Percentiles rank a stretch among this genome's conserved stretches.
Conservation (phyloP, 92 coral and sea anemone genomes). For the Blastomussa wellsi region DNA sequence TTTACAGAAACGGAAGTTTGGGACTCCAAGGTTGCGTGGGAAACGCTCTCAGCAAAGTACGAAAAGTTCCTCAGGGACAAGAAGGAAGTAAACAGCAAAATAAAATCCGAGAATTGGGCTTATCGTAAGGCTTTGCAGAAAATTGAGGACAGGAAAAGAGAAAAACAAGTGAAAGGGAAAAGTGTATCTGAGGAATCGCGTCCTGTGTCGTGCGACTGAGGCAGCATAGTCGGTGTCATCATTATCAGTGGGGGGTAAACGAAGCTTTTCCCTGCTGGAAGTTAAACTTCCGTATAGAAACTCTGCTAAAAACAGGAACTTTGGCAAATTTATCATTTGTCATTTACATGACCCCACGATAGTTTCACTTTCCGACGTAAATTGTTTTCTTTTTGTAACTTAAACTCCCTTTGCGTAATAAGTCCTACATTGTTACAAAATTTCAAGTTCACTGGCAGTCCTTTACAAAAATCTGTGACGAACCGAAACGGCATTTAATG, state of each 20-base stretch:
- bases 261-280: background rate
- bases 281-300: background rate
- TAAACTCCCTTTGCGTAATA: background rate
- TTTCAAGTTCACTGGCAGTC: background rate
- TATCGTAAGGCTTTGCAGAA: background rate
- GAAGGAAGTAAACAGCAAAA: constrained; percentile 28
- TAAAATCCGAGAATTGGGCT: constrained; percentile 34
- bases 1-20: constrained; percentile 17
- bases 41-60: constrained; percentile 11
- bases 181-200: background rate
- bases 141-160: background rate
- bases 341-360: background rate
- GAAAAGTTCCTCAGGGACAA: constrained; percentile 23
- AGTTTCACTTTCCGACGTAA: background rate
- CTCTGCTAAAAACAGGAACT: background rate
- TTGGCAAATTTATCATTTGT: background rate
- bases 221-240: background rate
- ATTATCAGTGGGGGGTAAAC: background rate
- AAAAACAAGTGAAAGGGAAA: background rate
- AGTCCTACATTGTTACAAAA: background rate
- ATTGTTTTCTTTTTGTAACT: background rate
- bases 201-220: background rate
- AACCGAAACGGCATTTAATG: too few relatives aligned
- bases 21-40: constrained; percentile 14
- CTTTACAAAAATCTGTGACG: too few relatives aligned